Evolutionary conservation across 2,797 vertebrate genomes (phyloP).

Genomic region (Alcedo quadribrachys): DNA sequence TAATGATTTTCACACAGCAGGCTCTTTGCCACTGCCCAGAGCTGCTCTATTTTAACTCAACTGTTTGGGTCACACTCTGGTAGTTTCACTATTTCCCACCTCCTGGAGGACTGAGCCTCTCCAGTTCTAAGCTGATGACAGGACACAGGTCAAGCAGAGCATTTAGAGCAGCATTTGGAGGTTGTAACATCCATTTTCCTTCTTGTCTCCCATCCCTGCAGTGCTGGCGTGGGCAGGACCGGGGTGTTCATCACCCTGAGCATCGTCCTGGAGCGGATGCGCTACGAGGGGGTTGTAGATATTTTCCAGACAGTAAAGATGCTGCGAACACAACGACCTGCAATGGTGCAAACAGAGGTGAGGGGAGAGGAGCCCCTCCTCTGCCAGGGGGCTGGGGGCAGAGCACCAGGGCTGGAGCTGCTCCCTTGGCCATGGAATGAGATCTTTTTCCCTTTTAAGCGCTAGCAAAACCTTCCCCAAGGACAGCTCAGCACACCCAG

Average conservation of each 20-base stretch:
- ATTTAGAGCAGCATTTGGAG: background rate
- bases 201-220: slow-evolving; percentile 27
- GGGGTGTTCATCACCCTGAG: slow-evolving; percentile 98
- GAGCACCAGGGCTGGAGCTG: background rate
- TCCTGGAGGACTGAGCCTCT: background rate
- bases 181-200: accelerated
- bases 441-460: background rate
- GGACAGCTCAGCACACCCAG: background rate
- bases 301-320: slow-evolving; percentile 99
- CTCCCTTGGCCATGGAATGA: accelerated
- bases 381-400: background rate
- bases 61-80: background rate
- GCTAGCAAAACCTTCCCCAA: background rate
- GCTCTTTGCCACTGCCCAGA: background rate
- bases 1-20: background rate
- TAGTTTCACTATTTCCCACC: background rate
- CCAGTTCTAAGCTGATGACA: accelerated
- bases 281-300: slow-evolving; percentile 97
- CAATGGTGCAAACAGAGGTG: slow-evolving; percentile 99
- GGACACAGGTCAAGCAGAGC: background rate
- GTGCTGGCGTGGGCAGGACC: slow-evolving; percentile 94
- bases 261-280: slow-evolving; percentile 97
- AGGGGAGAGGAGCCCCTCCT: background rate
- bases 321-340: slow-evolving; percentile 96
- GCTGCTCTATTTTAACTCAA: background rate